Evolutionary conservation across 1,140 invertebrate genomes (phyloP).

Genomic region (Drosophila virilis): DNA sequence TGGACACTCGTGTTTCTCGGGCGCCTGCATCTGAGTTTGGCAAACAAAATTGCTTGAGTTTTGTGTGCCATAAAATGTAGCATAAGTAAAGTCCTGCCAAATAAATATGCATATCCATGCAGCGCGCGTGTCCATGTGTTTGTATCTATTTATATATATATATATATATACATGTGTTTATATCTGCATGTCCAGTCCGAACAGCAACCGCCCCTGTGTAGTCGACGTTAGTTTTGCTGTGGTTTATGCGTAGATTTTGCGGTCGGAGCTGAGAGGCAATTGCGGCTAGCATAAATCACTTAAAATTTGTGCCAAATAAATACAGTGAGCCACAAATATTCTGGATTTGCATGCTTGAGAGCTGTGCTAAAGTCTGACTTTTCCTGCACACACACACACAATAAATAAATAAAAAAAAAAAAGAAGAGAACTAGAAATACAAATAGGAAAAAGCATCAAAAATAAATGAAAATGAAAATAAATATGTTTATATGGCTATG

Average conservation of each 20-base stretch:
- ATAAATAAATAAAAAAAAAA: constrained; percentile 28
- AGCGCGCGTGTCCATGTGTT: constrained; percentile 24
- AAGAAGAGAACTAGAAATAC: constrained; percentile 11
- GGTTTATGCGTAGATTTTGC: constrained; percentile 51
- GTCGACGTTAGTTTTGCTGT: constrained; percentile 58
- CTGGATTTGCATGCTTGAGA: constrained; percentile 52
- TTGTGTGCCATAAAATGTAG: constrained; percentile 58
- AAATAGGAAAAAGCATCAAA: constrained; percentile 23
- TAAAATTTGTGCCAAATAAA: constrained; percentile 82
- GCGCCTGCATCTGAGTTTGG: constrained; percentile 59
- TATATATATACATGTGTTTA: background rate
- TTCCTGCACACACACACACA: constrained; percentile 10
- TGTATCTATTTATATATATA: too few relatives aligned
- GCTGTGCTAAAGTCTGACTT: constrained; percentile 62
- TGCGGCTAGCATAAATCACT: constrained; percentile 79
- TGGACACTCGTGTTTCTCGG: constrained; percentile 15
- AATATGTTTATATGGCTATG: constrained; percentile 61
- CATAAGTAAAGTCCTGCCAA: constrained; percentile 76
- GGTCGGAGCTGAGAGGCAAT: constrained; percentile 51
- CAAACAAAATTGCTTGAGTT: constrained; percentile 63
- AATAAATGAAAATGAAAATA: constrained; percentile 37
- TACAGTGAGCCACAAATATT: constrained; percentile 66
- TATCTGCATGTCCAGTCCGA: constrained; percentile 2
- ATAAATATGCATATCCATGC: constrained; percentile 67
- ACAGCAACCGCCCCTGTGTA: background rate